Evolutionary conservation across 2,113 vertebrate species (phyloP), one percentile per base, ranked within the genome.

Genomic region (Illadopsis cleaveri): DNA sequence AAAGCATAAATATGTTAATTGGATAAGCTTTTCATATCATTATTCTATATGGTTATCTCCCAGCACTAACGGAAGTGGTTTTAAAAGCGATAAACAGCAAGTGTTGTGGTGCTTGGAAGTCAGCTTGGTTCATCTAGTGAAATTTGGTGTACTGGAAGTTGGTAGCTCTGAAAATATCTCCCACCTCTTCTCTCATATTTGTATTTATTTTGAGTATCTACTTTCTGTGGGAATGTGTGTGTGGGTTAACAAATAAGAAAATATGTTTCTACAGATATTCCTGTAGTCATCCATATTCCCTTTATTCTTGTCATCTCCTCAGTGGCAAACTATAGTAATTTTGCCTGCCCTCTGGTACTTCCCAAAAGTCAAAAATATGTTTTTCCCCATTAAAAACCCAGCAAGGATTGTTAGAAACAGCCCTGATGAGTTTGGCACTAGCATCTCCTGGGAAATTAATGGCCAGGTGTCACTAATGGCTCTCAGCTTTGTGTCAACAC

Each of bases 381-480:
- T 66, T 92, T 94, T 94, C 42, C 47, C 82, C 38, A 85, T 91
- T 97, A 80, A 90, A 93, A 94, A 96, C 85, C 3, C 79, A 89
- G 95, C 37, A 91, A 81, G 42, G 47, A 90, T 84, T 70, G 77
- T 93, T 95, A 85, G 57, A 94, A 96, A 66, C 28, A 84, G 73
- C 64, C 81, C 53, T 78, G 75, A 97, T 95, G 92, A 96, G 82
- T 86, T 93, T 90, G 87, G 85, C 80, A 84, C 82, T 73, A 77
- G 58, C 33, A 96, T 96, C 95, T 97, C 94, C 79, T 89, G 90
- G 97, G 85, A 89, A 98, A 97, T 95, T 94, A 93, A 93, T 95
- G 94, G 88, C 94, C 93, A 97, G 93, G 93, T 97, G 77, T 80
- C 53, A 30, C 94, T 97, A 97, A 97, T 96, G 86, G 86, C 75